Evolutionary conservation across 2,888 invertebrate species (phyloP), one percentile per base, ranked within the genome.

Genomic region (Trypoxylon attenuatum): DNA sequence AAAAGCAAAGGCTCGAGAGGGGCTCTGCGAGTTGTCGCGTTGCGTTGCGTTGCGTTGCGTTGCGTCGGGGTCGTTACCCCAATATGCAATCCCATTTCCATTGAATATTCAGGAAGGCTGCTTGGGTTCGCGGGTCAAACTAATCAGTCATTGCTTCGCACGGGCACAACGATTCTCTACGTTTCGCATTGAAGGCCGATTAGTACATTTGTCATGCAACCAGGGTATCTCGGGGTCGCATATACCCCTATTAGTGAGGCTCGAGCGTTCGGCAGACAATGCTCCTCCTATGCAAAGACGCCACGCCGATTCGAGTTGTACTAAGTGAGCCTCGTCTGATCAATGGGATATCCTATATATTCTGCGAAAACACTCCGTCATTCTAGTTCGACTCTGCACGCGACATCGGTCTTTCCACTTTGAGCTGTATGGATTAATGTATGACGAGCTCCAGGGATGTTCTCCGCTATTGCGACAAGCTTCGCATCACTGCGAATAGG

Each of bases 141-240:
- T 73, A 76, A 75, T 75, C 75, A 73, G 66, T 76, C 77, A 73
- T 52, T 45, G 62, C 50, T 55, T 60, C 62, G 52, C 58, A 52
- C 33, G 33, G 39, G 54, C 53, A 63, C 52, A 62, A 71, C 76
- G 73, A 76, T 71, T 76, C 77, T 63, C 39, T 59, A 64, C 58
- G 59, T 54, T 53, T 60, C 53, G 55, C 43, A 52, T 68, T 62
- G 70, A 75, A 73, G 74, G 72, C 66, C 81, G 76, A 82, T 82
- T 76, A 77, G 75, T 78, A 77, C 77, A 79, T 82, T 81, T 80
- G 80, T 82, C 82, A 82, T 80, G 74, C 73, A 70, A 54, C 58
- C 69, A 55, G 70, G 64, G 73, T 73, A 69, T 69, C 76, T 69
- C 61, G 71, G 54, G n/a, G 58, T 61, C 59, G 64, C 69, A 72